phyloP scores from a whole-genome alignment of 1,140 invertebrate genomes.

The Rhyzopertha dominica region DNA sequence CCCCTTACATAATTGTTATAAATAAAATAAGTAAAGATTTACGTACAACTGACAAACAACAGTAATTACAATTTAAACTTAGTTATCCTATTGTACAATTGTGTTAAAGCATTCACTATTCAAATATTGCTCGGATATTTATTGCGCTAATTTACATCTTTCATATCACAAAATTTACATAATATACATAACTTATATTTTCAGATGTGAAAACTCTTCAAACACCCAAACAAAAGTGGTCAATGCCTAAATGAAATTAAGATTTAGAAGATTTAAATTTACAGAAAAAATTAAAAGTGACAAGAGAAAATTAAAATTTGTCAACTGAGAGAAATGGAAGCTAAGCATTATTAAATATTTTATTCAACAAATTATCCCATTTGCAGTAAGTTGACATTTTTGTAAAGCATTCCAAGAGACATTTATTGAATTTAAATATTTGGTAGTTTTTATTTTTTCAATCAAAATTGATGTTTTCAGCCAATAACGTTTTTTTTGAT shows the following conservation, averaged over 20 bases:
- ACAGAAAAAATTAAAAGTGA: neutral
- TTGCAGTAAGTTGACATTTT: neutral
- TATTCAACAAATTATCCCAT: neutral
- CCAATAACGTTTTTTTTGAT: no score
- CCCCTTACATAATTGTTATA: no score
- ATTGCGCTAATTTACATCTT: constrained; percentile 14
- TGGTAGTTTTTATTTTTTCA: neutral
- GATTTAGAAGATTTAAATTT: neutral
- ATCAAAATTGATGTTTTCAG: no score
- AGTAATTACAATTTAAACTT: no score
- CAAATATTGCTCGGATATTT: constrained; percentile 24
- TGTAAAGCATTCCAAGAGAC: neutral
- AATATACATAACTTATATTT: constrained; percentile 14
- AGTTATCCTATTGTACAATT: no score
- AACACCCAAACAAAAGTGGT: neutral
- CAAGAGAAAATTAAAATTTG: neutral
- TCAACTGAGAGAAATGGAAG: neutral
- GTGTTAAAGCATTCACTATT: constrained; percentile 27
- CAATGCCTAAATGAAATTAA: constrained; percentile 1
- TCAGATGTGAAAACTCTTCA: constrained; percentile 4
- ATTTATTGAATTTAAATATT: neutral
- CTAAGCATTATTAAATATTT: neutral
- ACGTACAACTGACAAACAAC: no score
- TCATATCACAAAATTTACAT: constrained; percentile 29
- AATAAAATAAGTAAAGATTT: no score